These are phyloP conservation scores for Eledone cirrhosa DNA, from an alignment of 2,888 invertebrate genomes.

Conservation along the genomic window DNA sequence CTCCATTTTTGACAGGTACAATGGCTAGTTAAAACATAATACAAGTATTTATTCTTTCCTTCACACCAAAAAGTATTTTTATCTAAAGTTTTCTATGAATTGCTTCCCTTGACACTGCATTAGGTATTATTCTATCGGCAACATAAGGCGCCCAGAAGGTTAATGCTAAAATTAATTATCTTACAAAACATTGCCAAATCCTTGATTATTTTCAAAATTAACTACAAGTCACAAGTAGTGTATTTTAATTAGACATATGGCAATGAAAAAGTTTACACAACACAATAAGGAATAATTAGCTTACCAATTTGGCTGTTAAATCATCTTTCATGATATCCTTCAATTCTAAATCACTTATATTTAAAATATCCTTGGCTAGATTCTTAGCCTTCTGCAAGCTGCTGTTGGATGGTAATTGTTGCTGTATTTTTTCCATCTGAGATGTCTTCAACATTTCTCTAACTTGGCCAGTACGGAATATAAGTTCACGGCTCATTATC, in stretches of 20 bases:
- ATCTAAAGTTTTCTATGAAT: too few species aligned
- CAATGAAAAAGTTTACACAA: too few species aligned
- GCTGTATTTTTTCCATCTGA: slow-evolving; percentile 35
- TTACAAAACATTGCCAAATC: too few species aligned
- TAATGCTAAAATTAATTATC: too few species aligned
- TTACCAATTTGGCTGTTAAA: slow-evolving; percentile 9
- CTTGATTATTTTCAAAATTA: too few species aligned
- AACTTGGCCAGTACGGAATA: slow-evolving; percentile 49
- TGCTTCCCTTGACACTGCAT: too few species aligned
- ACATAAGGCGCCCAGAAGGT: too few species aligned
- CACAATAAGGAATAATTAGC: neutral
- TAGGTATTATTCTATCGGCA: too few species aligned
- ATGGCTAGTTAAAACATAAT: too few species aligned
- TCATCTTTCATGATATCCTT: slow-evolving; percentile 62
- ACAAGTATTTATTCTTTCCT: too few species aligned
- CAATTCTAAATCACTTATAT: slow-evolving; percentile 62
- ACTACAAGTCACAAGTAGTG: neutral
- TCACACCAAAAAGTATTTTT: too few species aligned
- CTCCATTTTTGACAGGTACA: too few species aligned
- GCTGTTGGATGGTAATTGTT: slow-evolving; percentile 31
- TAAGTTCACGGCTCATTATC: slow-evolving; percentile 54
- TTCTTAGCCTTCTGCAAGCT: slow-evolving; percentile 58
- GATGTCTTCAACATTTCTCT: slow-evolving; percentile 44
- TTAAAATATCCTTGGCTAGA: slow-evolving; percentile 62
- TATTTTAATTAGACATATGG: neutral